phyloP scores from a whole-genome alignment of 2,113 vertebrate species.

The Tychaedon coryphoeus region DNA sequence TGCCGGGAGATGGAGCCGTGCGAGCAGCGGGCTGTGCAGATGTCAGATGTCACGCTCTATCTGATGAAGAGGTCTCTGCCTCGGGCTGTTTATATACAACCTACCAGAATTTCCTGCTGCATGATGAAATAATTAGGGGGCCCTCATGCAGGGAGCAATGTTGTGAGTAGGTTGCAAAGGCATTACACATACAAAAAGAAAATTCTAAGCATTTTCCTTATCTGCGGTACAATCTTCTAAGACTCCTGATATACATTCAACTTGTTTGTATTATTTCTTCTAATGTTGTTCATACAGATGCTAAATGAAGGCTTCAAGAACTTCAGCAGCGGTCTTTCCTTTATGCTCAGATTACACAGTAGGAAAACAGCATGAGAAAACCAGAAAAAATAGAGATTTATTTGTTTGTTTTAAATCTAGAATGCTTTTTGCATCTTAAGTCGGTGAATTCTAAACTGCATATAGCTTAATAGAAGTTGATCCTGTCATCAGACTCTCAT shows the following conservation, averaged over 20 bases:
- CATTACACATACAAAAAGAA: constrained; percentile 70
- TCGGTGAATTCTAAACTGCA: background rate
- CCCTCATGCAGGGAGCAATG: constrained; percentile 71
- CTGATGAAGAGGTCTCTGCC: constrained; percentile 81
- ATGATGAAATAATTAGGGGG: constrained; percentile 92
- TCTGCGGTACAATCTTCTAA: constrained; percentile 66
- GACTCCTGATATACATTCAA: constrained; percentile 41
- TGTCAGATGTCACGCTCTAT: constrained; percentile 86
- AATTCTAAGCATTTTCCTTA: constrained; percentile 69
- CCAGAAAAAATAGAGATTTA: background rate
- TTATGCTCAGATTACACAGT: constrained; percentile 33
- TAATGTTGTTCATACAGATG: constrained; percentile 24
- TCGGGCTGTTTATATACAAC: constrained; percentile 85
- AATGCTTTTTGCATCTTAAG: constrained; percentile 44
- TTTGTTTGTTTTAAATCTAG: constrained; percentile 65
- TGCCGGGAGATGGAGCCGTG: constrained; percentile 62
- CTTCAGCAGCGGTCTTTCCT: constrained; percentile 23
- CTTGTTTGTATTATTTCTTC: constrained; percentile 67
- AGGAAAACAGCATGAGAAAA: constrained; percentile 52
- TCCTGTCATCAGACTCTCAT: background rate
- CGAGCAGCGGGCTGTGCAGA: constrained; percentile 72
- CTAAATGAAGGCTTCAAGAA: constrained; percentile 47
- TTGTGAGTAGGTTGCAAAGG: constrained; percentile 71
- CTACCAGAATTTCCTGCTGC: constrained; percentile 89
- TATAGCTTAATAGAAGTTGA: background rate